Conservation (phyloP, 2,888 invertebrate genomes). For the Lithophane leautieri region DNA sequence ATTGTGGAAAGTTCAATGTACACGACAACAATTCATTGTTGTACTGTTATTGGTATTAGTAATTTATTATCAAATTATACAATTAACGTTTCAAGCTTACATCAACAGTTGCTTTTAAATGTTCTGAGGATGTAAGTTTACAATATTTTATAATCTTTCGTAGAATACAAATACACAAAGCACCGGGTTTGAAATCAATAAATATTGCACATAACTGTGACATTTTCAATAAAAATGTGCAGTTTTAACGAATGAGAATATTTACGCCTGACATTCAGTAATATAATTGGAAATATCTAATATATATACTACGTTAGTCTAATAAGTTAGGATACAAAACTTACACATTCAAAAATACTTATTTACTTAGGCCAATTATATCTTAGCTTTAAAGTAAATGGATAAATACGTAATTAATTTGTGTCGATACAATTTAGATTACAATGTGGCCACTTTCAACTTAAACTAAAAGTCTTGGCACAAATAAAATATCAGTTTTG, state of each 20-base stretch:
- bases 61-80: constrained; percentile 62
- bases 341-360: constrained; percentile 85
- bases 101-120: constrained; percentile 78
- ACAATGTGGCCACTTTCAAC: constrained; percentile 76
- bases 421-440: constrained; percentile 72
- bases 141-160: constrained; percentile 60
- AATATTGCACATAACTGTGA: constrained; percentile 82
- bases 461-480: constrained; percentile 87
- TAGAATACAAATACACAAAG: constrained; percentile 75
- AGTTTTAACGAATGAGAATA: constrained; percentile 76
- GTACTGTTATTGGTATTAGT: constrained; percentile 67
- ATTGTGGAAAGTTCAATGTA: constrained; percentile 75
- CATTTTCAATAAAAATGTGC: constrained; percentile 71
- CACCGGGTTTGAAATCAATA: constrained; percentile 80
- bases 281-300: constrained; percentile 70
- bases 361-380: constrained; percentile 87
- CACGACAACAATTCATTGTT: constrained; percentile 68
- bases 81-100: constrained; percentile 73
- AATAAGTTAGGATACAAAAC: constrained; percentile 83
- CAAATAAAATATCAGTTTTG: constrained; percentile 84
- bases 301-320: constrained; percentile 74
- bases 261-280: constrained; percentile 66
- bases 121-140: constrained; percentile 84
- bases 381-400: constrained; percentile 77
- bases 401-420: constrained; percentile 76